phyloP scores from a whole-genome alignment of 2,113 vertebrate species.

The Melanostigma gelatinosum region DNA sequence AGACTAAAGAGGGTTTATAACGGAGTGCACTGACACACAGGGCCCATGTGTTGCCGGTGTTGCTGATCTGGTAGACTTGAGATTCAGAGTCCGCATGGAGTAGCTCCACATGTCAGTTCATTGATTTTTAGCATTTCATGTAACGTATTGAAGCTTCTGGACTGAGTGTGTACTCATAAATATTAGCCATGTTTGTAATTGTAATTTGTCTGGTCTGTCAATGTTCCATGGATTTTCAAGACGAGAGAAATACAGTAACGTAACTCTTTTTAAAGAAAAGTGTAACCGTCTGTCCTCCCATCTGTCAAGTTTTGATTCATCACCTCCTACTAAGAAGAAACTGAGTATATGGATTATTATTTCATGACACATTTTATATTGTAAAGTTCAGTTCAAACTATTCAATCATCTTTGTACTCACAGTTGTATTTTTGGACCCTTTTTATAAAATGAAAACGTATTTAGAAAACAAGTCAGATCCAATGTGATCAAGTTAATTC shows the following conservation, averaged over 20 bases:
- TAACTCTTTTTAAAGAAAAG: background rate
- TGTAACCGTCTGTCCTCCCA: background rate
- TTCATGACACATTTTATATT: background rate
- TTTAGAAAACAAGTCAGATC: background rate
- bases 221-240: background rate
- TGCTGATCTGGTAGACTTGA: background rate
- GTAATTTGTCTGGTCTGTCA: background rate
- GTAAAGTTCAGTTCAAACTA: background rate
- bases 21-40: too few species aligned
- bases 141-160: background rate
- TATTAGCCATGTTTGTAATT: background rate
- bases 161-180: background rate
- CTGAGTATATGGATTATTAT: background rate
- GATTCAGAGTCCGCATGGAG: background rate
- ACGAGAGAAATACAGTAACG: background rate
- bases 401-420: background rate
- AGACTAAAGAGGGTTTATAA: too few species aligned
- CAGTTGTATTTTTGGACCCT: background rate
- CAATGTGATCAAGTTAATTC: background rate
- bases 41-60: too few species aligned
- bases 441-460: background rate
- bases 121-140: background rate
- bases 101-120: background rate
- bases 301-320: background rate
- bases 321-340: background rate